Evolutionary conservation across 2,888 invertebrate species (phyloP).

Genomic region (Macrophya annulata): DNA sequence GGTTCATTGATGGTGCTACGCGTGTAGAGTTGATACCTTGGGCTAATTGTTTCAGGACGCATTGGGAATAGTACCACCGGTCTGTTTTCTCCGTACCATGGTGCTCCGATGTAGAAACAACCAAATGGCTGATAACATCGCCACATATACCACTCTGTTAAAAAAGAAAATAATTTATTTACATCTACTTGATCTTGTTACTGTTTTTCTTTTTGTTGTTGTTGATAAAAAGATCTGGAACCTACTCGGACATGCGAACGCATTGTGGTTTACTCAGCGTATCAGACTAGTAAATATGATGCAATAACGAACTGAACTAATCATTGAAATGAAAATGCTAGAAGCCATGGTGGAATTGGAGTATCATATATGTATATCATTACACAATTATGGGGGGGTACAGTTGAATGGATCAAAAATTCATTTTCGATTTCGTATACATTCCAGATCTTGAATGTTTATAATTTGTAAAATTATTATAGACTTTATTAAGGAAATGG

Average conservation of each 20-base stretch:
- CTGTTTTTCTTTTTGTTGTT: background rate
- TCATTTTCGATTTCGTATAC: background rate
- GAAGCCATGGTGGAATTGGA: no score
- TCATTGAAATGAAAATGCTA: background rate
- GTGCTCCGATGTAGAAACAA: slow-evolving; percentile 89
- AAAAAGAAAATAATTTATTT: background rate
- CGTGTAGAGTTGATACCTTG: slow-evolving; percentile 83
- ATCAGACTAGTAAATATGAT: background rate
- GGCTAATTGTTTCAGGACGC: slow-evolving; percentile 85
- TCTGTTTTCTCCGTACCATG: slow-evolving; percentile 89
- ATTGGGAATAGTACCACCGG: slow-evolving; percentile 91
- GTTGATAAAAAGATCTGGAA: background rate
- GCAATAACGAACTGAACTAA: background rate
- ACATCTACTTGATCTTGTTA: background rate
- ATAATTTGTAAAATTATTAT: background rate
- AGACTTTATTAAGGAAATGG: background rate
- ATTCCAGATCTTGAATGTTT: background rate
- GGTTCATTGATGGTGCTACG: slow-evolving; percentile 81
- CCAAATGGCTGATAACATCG: slow-evolving; percentile 91
- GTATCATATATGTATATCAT: no score
- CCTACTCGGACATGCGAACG: background rate
- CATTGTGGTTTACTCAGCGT: background rate
- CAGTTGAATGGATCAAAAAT: no score
- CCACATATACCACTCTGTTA: slow-evolving; percentile 78
- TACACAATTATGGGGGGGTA: no score